Percentiles rank a stretch among this genome's conserved stretches.
Evolutionary conservation across 2,113 vertebrate species (phyloP).

Genomic region (Corythoichthys haematopterus): DNA sequence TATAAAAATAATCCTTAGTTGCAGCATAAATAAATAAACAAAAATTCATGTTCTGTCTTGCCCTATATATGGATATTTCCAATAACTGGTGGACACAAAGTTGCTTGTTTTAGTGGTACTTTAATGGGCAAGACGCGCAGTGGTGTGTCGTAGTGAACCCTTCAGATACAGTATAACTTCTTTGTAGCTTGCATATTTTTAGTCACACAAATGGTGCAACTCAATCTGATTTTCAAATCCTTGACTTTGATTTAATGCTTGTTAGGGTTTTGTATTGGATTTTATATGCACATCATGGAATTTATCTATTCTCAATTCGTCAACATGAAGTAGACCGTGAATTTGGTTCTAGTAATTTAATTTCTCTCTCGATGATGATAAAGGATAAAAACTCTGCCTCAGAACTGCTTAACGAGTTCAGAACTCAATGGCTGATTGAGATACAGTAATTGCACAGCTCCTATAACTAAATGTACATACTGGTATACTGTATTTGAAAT

Average conservation of each 20-base stretch:
- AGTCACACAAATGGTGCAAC: too few species aligned
- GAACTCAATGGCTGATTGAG: conserved; percentile 24
- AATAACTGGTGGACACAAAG: too few species aligned
- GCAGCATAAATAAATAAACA: too few species aligned
- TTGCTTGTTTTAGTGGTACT: too few species aligned
- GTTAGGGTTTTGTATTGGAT: conserved; percentile 20
- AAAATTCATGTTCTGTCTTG: too few species aligned
- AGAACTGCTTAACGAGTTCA: conserved; percentile 17
- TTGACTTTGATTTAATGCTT: neutral
- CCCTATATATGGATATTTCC: too few species aligned
- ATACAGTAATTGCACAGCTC: conserved; percentile 42
- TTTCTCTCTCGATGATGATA: conserved; percentile 32
- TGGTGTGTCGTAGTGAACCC: too few species aligned
- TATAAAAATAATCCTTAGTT: too few species aligned
- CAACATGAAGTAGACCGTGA: conserved; percentile 17
- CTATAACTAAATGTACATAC: conserved; percentile 48
- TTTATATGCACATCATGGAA: conserved; percentile 7
- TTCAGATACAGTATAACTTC: too few species aligned
- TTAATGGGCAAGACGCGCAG: too few species aligned
- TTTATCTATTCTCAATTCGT: conserved; percentile 10
- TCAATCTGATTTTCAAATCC: too few species aligned
- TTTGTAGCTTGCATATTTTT: too few species aligned
- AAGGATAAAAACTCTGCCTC: conserved; percentile 12
- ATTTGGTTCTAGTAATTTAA: conserved; percentile 20
- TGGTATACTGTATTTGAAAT: conserved; percentile 30